Evolutionary conservation across 2,113 vertebrate species (phyloP), one percentile per base, ranked within the genome.

Genomic region (Seriola rivoliana): DNA sequence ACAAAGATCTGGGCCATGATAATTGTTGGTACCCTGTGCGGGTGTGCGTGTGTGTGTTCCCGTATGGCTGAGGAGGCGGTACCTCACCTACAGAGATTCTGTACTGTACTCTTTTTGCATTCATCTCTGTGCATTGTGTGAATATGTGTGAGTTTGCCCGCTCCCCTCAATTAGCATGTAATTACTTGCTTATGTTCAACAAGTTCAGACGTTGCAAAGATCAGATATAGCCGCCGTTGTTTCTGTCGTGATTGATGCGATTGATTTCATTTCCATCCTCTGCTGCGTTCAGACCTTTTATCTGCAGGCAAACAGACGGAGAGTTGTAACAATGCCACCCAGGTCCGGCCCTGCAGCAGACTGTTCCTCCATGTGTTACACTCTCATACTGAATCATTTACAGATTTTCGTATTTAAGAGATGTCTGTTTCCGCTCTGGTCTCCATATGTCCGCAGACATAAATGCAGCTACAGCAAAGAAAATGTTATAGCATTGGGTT

Each of bases 341-440:
- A 88, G 88, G 92, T 93, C 88, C 59, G 75, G 74, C 88, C 82
- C 87, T 9, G 40, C 71, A 79, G 85, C 92, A 92, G 87, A 82
- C 90, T 91, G 91, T 78, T 85, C 78, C 66, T 85, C 90, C 90
- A 90, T 93, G 92, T 94, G 90, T 80, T 90, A 85, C 80, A 83
- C 82, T 65, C 79, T 75, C 80, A 46, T 85, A 66, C 70, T 71
- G 78, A 92, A 90, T 82, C 85, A 81, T 81, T 85, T 88, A 82
- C 88, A 91, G 85, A 88, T 90, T 91, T 78, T 87, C 16, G 13
- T 66, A 82, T 84, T 74, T 79, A 85, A 87, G 83, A 85, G 75
- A 83, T 85, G 86, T 82, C 90, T 90, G 89, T 71, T 91, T 82
- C 75, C 29, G 38, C 77, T 88, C 87, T 85, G 90, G 60, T 78